Evolutionary conservation across 2,113 vertebrate genomes (phyloP).

Genomic region (Anarhynchus alexandrinus): DNA sequence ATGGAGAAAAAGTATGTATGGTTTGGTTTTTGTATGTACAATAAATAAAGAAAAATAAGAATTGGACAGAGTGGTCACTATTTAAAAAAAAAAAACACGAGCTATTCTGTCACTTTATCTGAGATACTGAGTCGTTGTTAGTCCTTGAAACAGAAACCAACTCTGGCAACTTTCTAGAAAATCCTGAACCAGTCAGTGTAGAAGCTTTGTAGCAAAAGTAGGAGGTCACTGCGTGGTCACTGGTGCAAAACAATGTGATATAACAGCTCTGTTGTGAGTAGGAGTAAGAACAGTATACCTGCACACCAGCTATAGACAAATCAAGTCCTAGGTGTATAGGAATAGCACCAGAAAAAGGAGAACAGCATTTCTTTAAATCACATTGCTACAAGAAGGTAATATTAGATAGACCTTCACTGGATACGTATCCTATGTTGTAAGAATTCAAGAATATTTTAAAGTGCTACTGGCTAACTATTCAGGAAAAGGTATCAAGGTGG

Average conservation of each 20-base stretch:
- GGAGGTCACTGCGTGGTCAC: not conserved
- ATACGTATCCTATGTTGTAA: not conserved
- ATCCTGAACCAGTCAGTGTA: not conserved
- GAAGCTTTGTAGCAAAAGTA: not conserved
- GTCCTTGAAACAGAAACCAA: not conserved
- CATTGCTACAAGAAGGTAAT: not conserved
- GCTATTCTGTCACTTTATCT: not conserved
- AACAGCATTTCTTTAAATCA: not conserved
- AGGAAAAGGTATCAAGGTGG: not conserved
- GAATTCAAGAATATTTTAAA: not conserved
- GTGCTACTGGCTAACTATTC: not conserved
- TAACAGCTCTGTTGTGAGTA: not conserved
- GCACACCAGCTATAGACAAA: not conserved
- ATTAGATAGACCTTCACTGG: not conserved
- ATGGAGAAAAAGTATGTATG: not conserved
- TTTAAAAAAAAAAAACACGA: not conserved
- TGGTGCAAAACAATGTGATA: not conserved
- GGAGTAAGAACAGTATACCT: not conserved
- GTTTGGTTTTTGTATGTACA: not conserved
- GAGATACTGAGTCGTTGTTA: not conserved
- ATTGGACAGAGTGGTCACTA: not conserved
- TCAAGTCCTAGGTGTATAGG: not conserved
- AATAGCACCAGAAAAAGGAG: not conserved
- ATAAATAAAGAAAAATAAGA: not conserved
- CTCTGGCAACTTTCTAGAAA: not conserved